These are phyloP conservation scores for Lithobates sylvaticus DNA, from an alignment of 2,797 vertebrate genomes.

Conservation along the genomic window DNA sequence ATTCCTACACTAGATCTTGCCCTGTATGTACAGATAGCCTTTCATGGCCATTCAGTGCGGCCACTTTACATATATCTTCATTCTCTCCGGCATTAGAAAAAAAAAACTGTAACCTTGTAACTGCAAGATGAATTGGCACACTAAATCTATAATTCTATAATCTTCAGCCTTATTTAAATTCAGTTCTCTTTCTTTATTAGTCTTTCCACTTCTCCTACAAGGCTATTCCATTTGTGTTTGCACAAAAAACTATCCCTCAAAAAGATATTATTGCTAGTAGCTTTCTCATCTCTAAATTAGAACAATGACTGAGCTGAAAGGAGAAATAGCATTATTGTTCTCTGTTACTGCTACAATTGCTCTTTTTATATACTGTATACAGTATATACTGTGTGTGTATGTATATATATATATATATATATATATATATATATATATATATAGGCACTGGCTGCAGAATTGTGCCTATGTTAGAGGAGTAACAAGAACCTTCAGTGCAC, in stretches of 20 bases:
- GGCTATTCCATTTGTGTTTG: conserved; percentile 42
- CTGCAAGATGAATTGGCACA: conserved; percentile 38
- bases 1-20: background rate
- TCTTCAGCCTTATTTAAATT: conserved; percentile 38
- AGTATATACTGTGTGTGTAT: too few relatives aligned
- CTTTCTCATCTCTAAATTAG: conserved; percentile 44
- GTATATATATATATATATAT: too few relatives aligned
- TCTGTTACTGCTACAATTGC: background rate
- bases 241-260: conserved; percentile 24
- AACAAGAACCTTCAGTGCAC: too few relatives aligned
- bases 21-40: background rate
- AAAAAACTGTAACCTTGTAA: conserved; percentile 44
- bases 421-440: too few relatives aligned
- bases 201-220: conserved; percentile 29
- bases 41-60: conserved; percentile 5
- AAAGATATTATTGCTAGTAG: conserved; percentile 35
- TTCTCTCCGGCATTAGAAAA: conserved; percentile 18
- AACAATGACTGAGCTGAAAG: conserved; percentile 28
- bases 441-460: too few relatives aligned
- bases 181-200: conserved; percentile 30
- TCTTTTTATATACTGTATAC: too few relatives aligned
- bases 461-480: too few relatives aligned
- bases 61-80: conserved; percentile 36
- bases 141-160: conserved; percentile 44
- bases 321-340: background rate